Evolutionary conservation across 2,113 vertebrate genomes (phyloP).

Genomic region (Myanophis thanlyinensis): DNA sequence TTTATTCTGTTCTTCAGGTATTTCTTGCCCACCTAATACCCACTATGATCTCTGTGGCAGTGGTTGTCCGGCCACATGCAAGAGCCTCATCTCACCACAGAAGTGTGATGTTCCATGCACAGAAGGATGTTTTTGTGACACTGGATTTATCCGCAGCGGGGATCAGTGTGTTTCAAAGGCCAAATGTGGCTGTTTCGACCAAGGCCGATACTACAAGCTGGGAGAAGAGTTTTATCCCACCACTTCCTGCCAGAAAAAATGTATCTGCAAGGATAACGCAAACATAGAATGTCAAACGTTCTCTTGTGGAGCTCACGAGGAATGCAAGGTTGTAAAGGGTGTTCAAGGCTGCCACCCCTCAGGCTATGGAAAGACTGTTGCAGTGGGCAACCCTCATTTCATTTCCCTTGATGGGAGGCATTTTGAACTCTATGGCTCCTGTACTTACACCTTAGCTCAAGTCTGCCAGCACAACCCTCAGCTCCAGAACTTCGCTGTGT

Average conservation of each 20-base stretch:
- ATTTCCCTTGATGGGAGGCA: slow-evolving; percentile 35
- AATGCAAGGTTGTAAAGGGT: slow-evolving; percentile 36
- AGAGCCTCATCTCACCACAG: not conserved
- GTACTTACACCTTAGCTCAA: slow-evolving; percentile 31
- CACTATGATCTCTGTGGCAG: slow-evolving; percentile 65
- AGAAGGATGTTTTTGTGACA: slow-evolving; percentile 63
- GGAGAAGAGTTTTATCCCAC: slow-evolving; percentile 50
- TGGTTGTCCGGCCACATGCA: slow-evolving; percentile 60
- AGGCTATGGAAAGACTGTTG: slow-evolving; percentile 5
- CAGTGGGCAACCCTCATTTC: slow-evolving; percentile 20
- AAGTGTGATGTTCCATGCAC: slow-evolving; percentile 39
- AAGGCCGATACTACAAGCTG: slow-evolving; percentile 40
- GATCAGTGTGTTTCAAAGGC: slow-evolving; percentile 46
- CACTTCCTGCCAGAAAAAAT: slow-evolving; percentile 17
- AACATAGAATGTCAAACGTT: not conserved
- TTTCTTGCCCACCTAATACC: slow-evolving; percentile 51
- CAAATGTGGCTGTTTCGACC: slow-evolving; percentile 56
- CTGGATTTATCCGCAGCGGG: slow-evolving; percentile 59
- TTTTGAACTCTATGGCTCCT: slow-evolving; percentile 34
- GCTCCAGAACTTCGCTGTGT: slow-evolving; percentile 24
- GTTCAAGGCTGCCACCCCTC: slow-evolving; percentile 20
- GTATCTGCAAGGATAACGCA: slow-evolving; percentile 12
- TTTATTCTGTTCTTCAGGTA: slow-evolving; percentile 36
- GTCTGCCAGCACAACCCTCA: not conserved
- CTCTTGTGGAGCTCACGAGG: slow-evolving; percentile 26